These are phyloP conservation scores for Drosophila bifasciata DNA, from an alignment of 1,140 invertebrate species.

Conservation along the genomic window DNA sequence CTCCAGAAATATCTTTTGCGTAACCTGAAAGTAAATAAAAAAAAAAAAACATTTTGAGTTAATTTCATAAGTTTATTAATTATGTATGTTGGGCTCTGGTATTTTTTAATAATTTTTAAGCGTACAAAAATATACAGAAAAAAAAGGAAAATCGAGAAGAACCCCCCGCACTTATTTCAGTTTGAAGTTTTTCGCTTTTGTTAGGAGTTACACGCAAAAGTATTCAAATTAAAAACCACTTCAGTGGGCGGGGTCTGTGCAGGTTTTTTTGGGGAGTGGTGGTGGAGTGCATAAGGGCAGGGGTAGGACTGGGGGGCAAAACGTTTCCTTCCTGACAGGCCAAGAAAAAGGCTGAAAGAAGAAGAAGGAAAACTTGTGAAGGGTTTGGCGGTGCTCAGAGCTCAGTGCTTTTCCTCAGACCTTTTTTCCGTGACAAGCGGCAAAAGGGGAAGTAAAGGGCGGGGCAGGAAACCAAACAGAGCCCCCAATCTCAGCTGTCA, in stretches of 20 bases:
- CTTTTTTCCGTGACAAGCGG: conserved; percentile 6
- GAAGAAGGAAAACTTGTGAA: conserved; percentile 33
- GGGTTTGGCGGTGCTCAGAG: conserved; percentile 2
- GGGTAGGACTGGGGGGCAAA: conserved; percentile 20
- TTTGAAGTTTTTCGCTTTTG: conserved; percentile 5
- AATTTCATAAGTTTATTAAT: conserved; percentile 53
- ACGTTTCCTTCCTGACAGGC: conserved; percentile 56
- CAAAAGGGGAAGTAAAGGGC: too few species aligned
- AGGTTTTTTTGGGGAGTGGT: conserved; percentile 25
- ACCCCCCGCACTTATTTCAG: conserved; percentile 12
- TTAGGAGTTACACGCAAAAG: conserved; percentile 46
- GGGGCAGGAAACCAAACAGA: too few species aligned
- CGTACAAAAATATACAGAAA: conserved; percentile 26
- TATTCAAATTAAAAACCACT: conserved; percentile 81
- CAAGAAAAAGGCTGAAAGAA: conserved; percentile 13
- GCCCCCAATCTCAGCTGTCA: too few species aligned
- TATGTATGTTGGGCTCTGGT: conserved; percentile 21
- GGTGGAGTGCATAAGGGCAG: conserved; percentile 5
- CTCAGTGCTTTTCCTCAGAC: conserved; percentile 2
- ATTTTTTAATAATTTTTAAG: conserved; percentile 47
- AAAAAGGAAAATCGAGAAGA: conserved; percentile 20
- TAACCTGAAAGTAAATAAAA: conserved; percentile 71
- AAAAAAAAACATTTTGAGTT: conserved; percentile 24
- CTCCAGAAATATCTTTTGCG: conserved; percentile 84
- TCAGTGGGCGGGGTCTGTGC: conserved; percentile 43